These are phyloP conservation scores for Hydrozoanthus gracilis DNA, from an alignment of 92 coral and sea anemone genomes.

Conservation along the genomic window DNA sequence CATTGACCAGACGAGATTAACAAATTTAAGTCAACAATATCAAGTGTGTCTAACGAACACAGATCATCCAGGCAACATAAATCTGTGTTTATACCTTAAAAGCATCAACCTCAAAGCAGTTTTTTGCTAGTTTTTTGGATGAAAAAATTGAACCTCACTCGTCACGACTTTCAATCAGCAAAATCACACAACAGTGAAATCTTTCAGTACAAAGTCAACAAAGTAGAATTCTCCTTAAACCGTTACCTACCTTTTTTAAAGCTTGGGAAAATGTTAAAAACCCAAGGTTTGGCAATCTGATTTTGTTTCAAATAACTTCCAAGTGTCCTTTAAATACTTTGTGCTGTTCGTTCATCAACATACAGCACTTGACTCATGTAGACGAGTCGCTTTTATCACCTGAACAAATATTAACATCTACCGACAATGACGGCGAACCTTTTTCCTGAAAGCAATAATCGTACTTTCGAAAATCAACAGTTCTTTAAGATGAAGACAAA, in stretches of 20 bases:
- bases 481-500: background rate
- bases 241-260: background rate
- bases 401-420: slow-evolving; percentile 6
- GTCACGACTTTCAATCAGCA: too few species aligned
- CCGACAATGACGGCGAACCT: slow-evolving; percentile 1
- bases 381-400: background rate
- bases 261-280: background rate
- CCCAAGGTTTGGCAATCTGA: background rate
- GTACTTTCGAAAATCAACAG: background rate
- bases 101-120: too few species aligned
- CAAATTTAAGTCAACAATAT: too few species aligned
- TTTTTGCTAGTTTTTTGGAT: too few species aligned
- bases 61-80: too few species aligned
- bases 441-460: slow-evolving; percentile 10
- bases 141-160: too few species aligned
- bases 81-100: too few species aligned
- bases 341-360: background rate
- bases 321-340: background rate
- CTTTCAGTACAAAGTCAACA: too few species aligned
- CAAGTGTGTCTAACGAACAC: too few species aligned
- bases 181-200: too few species aligned
- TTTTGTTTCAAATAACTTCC: background rate
- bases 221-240: too few species aligned
- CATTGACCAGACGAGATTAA: too few species aligned
- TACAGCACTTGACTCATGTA: background rate